Conservation (phyloP, 2,888 invertebrate genomes). For the Anthrax anthrax region DNA sequence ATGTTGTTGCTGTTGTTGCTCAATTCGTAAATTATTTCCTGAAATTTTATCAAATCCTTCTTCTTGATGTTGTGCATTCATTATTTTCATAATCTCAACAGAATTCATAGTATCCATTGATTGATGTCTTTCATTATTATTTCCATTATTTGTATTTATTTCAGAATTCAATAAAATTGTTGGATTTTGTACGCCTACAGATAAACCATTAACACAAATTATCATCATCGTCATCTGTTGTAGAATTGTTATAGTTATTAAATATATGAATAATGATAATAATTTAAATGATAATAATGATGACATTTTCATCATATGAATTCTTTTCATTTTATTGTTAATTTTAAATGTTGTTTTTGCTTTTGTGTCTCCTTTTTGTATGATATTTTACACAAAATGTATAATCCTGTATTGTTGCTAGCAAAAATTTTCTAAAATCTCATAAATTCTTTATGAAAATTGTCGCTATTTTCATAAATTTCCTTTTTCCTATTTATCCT, state of each 20-base stretch:
- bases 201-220: not conserved
- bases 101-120: conserved; percentile 3
- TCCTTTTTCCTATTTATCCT: too few relatives aligned
- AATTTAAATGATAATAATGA: not conserved
- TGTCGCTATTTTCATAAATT: too few relatives aligned
- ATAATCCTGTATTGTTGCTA: too few relatives aligned
- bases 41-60: too few relatives aligned
- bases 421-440: too few relatives aligned
- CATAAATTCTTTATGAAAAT: too few relatives aligned
- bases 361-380: not conserved
- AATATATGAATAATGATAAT: too few relatives aligned
- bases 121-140: conserved; percentile 10
- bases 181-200: conserved; percentile 7
- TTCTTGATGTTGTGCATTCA: conserved; percentile 1
- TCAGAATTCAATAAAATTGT: not conserved
- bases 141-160: not conserved
- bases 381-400: too few relatives aligned
- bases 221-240: conserved; percentile 4
- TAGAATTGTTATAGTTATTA: too few relatives aligned
- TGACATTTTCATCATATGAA: not conserved
- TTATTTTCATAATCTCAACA: not conserved
- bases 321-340: not conserved
- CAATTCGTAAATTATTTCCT: too few relatives aligned
- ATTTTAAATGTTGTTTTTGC: not conserved
- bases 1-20: too few relatives aligned